phyloP scores from a whole-genome alignment of 1,140 invertebrate species.

The Drosophila orosa region DNA sequence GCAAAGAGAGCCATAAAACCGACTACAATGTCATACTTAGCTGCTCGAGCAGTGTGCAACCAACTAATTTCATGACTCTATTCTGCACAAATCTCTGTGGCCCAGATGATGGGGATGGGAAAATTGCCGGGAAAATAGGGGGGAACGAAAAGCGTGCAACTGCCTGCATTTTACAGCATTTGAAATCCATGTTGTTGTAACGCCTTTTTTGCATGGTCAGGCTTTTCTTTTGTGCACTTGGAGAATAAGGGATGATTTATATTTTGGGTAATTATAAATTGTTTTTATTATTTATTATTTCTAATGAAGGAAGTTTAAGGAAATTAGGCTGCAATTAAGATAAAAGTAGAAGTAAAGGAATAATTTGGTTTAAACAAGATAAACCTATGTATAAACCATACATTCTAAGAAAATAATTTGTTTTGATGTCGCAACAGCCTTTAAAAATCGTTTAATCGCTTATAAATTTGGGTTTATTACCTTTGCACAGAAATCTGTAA shows the following conservation, averaged over 20 bases:
- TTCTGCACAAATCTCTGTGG: conserved; percentile 63
- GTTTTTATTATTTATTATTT: not conserved
- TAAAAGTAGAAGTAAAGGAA: no score
- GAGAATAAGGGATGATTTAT: not conserved
- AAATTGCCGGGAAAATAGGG: not conserved
- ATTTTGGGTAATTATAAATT: not conserved
- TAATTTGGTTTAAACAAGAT: no score
- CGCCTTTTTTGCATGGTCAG: conserved; percentile 32
- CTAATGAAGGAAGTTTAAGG: not conserved
- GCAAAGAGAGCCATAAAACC: conserved; percentile 46
- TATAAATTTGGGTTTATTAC: no score
- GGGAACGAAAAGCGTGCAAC: conserved; percentile 14
- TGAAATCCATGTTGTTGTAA: conserved; percentile 38
- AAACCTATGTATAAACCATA: no score
- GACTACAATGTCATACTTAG: conserved; percentile 56
- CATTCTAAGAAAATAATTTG: no score
- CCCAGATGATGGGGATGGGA: conserved; percentile 2
- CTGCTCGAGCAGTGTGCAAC: conserved; percentile 43
- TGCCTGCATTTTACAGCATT: conserved; percentile 64
- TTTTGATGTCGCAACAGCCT: no score
- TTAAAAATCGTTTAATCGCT: no score
- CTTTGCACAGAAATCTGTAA: not conserved
- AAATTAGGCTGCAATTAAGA: not conserved
- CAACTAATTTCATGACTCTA: conserved; percentile 76
- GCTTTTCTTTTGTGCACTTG: conserved; percentile 13